Conservation (phyloP, 1,140 invertebrate genomes). For the Papilio helenus region DNA sequence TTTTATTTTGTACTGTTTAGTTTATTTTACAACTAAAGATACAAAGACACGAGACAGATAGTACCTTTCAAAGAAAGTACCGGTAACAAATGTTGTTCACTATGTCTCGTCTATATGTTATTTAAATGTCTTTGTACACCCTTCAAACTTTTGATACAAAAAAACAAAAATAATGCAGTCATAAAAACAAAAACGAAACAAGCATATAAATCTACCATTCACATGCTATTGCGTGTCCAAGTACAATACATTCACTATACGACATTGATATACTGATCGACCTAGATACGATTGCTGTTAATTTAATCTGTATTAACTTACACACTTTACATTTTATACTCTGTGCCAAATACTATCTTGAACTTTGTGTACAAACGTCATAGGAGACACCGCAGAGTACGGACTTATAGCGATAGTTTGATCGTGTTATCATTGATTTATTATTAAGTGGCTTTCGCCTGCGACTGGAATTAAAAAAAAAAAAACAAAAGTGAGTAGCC, state of each 20-base stretch:
- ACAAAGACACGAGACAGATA: no score
- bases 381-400: no score
- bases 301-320: slow-evolving; percentile 15
- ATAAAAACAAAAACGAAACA: slow-evolving; percentile 18
- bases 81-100: neutral
- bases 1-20: no score
- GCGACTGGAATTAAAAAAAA: no score
- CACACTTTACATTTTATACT: neutral
- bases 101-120: neutral
- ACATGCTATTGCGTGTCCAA: slow-evolving; percentile 18
- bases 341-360: neutral
- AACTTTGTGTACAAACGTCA: neutral
- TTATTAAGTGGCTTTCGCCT: no score
- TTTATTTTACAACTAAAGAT: no score
- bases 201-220: neutral
- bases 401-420: no score
- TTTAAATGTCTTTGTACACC: neutral
- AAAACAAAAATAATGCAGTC: neutral
- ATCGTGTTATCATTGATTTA: no score
- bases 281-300: neutral
- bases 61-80: no score
- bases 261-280: slow-evolving; percentile 33
- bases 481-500: no score
- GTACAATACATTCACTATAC: slow-evolving; percentile 20
- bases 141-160: neutral